Conservation (phyloP, 1,140 invertebrate species). For the Nephila pilipes region DNA sequence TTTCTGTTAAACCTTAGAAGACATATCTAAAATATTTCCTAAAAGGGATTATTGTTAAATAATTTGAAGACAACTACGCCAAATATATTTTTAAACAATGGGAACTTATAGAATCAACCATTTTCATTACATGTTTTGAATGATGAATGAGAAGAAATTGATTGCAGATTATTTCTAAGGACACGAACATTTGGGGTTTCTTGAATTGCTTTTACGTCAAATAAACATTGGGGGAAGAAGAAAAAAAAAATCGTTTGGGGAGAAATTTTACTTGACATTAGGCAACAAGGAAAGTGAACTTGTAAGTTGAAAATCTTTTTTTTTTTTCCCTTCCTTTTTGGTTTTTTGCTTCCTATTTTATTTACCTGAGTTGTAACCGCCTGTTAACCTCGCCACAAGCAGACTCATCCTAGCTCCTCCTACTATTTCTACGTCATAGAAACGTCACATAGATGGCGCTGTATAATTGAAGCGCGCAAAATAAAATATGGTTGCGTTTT, state of each 20-base stretch:
- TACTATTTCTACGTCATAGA: conserved; percentile 21
- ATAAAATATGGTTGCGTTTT: conserved; percentile 72
- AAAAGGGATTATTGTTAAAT: too few relatives aligned
- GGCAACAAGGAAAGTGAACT: conserved; percentile 68
- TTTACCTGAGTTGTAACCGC: conserved; percentile 47
- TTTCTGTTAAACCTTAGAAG: too few relatives aligned
- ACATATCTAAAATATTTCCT: too few relatives aligned
- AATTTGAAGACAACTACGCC: too few relatives aligned
- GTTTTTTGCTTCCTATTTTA: conserved; percentile 51
- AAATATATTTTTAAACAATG: background rate
- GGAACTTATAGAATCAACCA: background rate
- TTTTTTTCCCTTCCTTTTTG: background rate
- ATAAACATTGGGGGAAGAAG: background rate
- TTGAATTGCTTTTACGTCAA: conserved; percentile 47
- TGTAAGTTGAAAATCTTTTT: conserved; percentile 33
- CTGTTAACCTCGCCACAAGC: conserved; percentile 44
- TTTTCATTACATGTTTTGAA: background rate
- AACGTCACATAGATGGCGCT: conserved; percentile 71
- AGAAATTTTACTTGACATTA: conserved; percentile 39
- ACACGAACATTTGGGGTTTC: conserved; percentile 19
- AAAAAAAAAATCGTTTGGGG: conserved; percentile 21
- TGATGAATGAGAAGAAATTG: background rate
- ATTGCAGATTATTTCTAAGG: background rate
- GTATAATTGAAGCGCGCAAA: conserved; percentile 67
- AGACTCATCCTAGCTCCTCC: background rate